These are phyloP conservation scores for Cordylochernes scorpioides DNA, from an alignment of 2,888 invertebrate species.

Conservation along the genomic window DNA sequence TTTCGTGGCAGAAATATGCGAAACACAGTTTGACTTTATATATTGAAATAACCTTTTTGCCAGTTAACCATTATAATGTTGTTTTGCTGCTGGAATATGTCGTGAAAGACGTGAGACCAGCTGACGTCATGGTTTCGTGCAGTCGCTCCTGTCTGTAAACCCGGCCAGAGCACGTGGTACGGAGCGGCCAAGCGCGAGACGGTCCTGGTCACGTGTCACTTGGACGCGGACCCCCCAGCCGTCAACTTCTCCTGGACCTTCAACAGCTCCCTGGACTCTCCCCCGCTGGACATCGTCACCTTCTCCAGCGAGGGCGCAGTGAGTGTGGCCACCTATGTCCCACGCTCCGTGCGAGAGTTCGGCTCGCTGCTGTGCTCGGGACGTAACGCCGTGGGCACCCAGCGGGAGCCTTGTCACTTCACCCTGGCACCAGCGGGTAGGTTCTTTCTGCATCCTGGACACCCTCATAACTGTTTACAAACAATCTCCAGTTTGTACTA, in stretches of 20 bases:
- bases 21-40: no score
- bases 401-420: conserved; percentile 16
- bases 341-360: conserved; percentile 16
- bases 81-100: no score
- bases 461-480: no score
- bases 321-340: conserved; percentile 24
- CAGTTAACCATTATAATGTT: no score
- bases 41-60: no score
- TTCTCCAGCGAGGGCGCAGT: conserved; percentile 33
- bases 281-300: conserved; percentile 5
- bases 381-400: conserved; percentile 15
- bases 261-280: conserved; percentile 40
- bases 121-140: no score
- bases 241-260: conserved; percentile 75
- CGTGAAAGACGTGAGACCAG: no score
- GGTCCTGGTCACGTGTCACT: conserved; percentile 19
- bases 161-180: conserved; percentile 54
- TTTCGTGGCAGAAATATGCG: no score
- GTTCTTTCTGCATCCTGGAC: no score
- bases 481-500: no score
- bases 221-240: conserved; percentile 15
- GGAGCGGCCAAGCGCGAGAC: conserved; percentile 71
- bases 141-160: conserved; percentile 68
- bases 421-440: conserved; percentile 32
- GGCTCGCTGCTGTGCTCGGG: conserved; percentile 16